Evolutionary conservation across 2,797 vertebrate species (phyloP), one percentile per base, ranked within the genome.

Genomic region (Delichon dasypus): DNA sequence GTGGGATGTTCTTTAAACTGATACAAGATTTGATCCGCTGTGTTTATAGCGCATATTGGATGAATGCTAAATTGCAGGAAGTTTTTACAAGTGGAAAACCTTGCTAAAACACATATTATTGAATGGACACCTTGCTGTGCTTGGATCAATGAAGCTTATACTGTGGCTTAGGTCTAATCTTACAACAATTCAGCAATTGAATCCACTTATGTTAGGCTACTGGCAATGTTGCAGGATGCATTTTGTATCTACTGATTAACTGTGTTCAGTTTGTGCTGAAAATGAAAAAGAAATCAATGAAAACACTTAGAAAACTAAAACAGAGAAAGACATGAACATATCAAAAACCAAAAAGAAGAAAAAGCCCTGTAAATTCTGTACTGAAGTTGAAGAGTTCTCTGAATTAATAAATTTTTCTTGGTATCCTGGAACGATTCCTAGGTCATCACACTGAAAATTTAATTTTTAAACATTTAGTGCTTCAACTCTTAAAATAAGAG

Each of bases 61-160:
- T 85, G 93, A 96, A 85, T 34, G 16, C 78, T 96, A 96, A 97
- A 96, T 97, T 96, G 77, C 53, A 89, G 90, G 81, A 89, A 90
- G 90, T 92, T 87, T 92, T 95, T 95, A 87, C 58, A 93, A 96
- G 95, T 89, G 93, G 80, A 95, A 95, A 96, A 96, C 92, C 89
- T 95, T 91, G 86, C 94, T 96, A 94, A 96, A 95, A 97, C 93
- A 95, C 91, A 81, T 94, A 93, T 94, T 96, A 97, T 96, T 94
- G 96, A 96, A 93, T 95, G 88, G 96, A 36, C 93, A 94, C 70
- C 96, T 95, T 87, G 84, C 95, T 94, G 93, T 80, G 95, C 77
- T 80, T 90, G 77, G 96, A 97, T 97, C 97, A 95, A 97, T 97
- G 96, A 95, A 85, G 94, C 94, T 96, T 96, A 96, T 90, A 92